Evolutionary conservation across 2,113 vertebrate genomes (phyloP), one percentile per base, ranked within the genome.

Genomic region (Epinephelus moara): DNA sequence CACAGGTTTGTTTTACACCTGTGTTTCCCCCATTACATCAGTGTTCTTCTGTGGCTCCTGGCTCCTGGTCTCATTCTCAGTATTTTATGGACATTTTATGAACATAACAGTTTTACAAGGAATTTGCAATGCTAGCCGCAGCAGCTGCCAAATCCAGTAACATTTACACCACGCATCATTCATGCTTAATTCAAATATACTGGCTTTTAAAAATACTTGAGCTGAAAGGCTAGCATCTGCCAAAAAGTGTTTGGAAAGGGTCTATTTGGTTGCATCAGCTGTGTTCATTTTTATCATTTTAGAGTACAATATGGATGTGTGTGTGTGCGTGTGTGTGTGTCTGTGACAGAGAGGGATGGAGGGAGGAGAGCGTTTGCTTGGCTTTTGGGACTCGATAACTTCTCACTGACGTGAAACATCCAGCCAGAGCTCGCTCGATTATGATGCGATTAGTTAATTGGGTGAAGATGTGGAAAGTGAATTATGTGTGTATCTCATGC

Each of bases 361-460:
- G 60, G 9, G 27, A 53, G 55, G 57, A 56, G 42, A 23, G 50
- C 42, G 52, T 45, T 64, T 75, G 67, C 70, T 81, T 66, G 73
- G 86, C 59, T 72, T 70, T 76, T 19, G 4, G 55, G 18, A 40
- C 66, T 70, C 45, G 27, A 79, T 80, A 82, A 79, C 81, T 84
- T 75, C 73, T 91, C 55, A 23, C 63, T 83, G 81, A 86, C 63
- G 70, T 87, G 76, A 82, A 92, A 87, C 86, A 80, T 82, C 57
- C 72, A 85, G 84, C 77, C 85, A 72, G 78, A 64, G 62, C 67
- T 78, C n/a, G 37, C 85, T 85, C 71, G 53, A 91, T 92, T 94
- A 80, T 89, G 89, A 93, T 92, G 72, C 52, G 88, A 94, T 94
- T 92, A 91, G 89, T 88, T 93, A 95, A 95, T 93, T 90, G 85